Evolutionary conservation across 1,140 invertebrate genomes (phyloP), one percentile per base, ranked within the genome.

Genomic region (Trypoxylus dichotomus): DNA sequence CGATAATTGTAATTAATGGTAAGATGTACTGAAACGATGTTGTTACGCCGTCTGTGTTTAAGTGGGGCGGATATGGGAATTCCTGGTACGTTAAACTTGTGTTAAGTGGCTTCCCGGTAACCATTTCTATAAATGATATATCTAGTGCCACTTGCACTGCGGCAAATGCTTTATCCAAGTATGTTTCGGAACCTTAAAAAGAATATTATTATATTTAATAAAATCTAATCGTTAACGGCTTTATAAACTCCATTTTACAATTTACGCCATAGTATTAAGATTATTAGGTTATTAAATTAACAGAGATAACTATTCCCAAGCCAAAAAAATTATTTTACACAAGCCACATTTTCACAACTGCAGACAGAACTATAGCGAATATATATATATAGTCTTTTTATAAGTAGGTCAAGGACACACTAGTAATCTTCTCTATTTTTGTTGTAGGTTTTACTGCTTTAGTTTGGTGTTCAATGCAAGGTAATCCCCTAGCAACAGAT

Each of bases 11-110:
- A 37, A 83, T 78, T 10, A 84, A 42, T 11, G 85, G 84, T 75
- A 86, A 74, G 32, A 82, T 79, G 29, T 75, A 54, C 27, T 80
- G 78, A 76, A 85, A 84, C 2, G 85, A 60, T 24, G 79, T 74
- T 1, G 74, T 79, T 2, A 84, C 54, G 13, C 79, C 81, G 15
- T 77, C 77, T 77, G 84, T 83, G 29, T 79, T 78, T 73, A 81
- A 82, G 79, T 86, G 78, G n/a, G 82, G 83, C 71, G 84, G 85
- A 78, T 83, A 85, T 27, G 82, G 87, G 78, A 85, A 84, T 74
- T 83, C 83, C 79, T 83, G 81, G 37, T 84, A 42, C 13, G 3
- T 42, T 37, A 74, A 37, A 1, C 0, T 42, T 41, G 27, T 41
- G 15, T 74, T 37, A 37, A 74, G 19, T 5, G 15, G n/a, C 32